These are phyloP conservation scores for Tinea semifulvella DNA, from an alignment of 2,888 invertebrate species.

Conservation along the genomic window DNA sequence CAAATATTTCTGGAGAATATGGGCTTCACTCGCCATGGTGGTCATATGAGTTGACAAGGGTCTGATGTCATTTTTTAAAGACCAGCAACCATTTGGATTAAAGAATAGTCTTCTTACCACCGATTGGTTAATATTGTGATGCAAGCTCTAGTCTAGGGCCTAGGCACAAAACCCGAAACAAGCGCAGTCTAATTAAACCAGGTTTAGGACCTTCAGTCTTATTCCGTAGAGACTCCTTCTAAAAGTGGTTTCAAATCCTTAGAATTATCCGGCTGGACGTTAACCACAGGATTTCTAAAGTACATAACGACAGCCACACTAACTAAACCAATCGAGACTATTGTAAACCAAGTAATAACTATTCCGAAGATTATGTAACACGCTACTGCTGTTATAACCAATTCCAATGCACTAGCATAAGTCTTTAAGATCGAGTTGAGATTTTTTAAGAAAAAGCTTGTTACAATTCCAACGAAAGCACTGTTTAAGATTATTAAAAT, in stretches of 20 bases:
- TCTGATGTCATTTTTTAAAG: too few relatives aligned
- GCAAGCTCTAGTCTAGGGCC: too few relatives aligned
- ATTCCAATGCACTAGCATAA: constrained; percentile 92
- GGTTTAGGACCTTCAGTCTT: too few relatives aligned
- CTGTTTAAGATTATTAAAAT: constrained; percentile 87
- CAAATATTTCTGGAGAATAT: too few relatives aligned
- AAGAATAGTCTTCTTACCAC: too few relatives aligned
- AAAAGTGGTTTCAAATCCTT: constrained; percentile 39
- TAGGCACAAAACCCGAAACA: too few relatives aligned
- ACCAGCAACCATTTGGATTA: too few relatives aligned
- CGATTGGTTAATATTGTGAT: too few relatives aligned
- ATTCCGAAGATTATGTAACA: constrained; percentile 88
- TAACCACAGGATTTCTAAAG: constrained; percentile 87
- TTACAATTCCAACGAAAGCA: constrained; percentile 91
- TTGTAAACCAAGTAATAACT: constrained; percentile 83
- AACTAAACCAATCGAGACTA: constrained; percentile 83
- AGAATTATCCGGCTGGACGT: constrained; percentile 30
- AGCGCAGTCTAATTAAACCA: too few relatives aligned
- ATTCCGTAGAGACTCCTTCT: constrained; percentile 32
- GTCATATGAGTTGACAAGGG: too few relatives aligned
- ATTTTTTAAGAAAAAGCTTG: constrained; percentile 91
- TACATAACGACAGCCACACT: constrained; percentile 86
- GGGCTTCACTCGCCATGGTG: too few relatives aligned
- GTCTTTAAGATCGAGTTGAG: constrained; percentile 95
- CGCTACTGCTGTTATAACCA: constrained; percentile 88